Conservation (phyloP, 2,888 invertebrate genomes). For the Dicycla oo region DNA sequence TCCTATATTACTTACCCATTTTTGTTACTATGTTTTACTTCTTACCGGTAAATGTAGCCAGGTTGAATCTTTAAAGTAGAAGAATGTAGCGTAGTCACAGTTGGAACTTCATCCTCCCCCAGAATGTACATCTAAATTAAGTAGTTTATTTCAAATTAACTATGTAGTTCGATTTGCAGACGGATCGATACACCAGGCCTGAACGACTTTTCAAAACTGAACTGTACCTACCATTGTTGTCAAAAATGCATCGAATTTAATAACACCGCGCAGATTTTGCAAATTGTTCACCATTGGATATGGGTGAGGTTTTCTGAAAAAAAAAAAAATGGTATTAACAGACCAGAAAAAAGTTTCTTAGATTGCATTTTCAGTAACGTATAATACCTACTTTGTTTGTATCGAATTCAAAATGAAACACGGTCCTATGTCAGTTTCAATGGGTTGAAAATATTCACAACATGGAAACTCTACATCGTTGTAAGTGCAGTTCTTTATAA, state of each 20-base stretch:
- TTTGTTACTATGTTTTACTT: background rate
- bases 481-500: constrained; percentile 89
- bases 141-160: background rate
- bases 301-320: constrained; percentile 78
- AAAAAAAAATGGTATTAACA: constrained; percentile 55
- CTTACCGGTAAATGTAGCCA: constrained; percentile 78
- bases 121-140: constrained; percentile 90
- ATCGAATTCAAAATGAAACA: constrained; percentile 92
- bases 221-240: constrained; percentile 83
- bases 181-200: background rate
- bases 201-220: background rate
- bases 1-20: too few species aligned
- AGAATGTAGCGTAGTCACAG: constrained; percentile 91
- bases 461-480: constrained; percentile 90
- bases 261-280: constrained; percentile 84
- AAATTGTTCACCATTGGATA: constrained; percentile 89
- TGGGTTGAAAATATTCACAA: constrained; percentile 91
- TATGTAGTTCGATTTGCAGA: background rate
- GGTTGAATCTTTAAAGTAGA: constrained; percentile 89
- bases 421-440: constrained; percentile 91
- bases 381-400: constrained; percentile 83
- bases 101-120: constrained; percentile 93
- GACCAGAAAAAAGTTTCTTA: background rate
- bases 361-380: too few species aligned
- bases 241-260: constrained; percentile 86